These are phyloP conservation scores for Semotilus atromaculatus DNA, from an alignment of 2,797 vertebrate genomes.

Conservation along the genomic window DNA sequence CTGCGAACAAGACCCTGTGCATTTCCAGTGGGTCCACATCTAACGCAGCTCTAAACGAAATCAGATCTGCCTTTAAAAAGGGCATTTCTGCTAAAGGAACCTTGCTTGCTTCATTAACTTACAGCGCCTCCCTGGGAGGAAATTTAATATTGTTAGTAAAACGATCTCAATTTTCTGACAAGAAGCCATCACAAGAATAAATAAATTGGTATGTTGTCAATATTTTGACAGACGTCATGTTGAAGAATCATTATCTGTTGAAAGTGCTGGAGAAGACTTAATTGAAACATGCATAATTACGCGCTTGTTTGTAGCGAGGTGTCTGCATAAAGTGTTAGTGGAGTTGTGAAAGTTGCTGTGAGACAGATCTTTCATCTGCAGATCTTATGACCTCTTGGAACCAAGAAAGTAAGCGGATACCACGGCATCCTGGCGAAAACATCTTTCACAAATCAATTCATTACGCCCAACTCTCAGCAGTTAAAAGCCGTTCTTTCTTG, in stretches of 20 bases:
- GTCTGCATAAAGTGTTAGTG: constrained; percentile 68
- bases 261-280: constrained; percentile 75
- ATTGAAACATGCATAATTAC: constrained; percentile 82
- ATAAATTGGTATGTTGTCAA: constrained; percentile 71
- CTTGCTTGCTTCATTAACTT: constrained; percentile 65
- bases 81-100: constrained; percentile 65
- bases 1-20: constrained; percentile 67
- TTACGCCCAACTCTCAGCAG: constrained; percentile 68
- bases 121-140: constrained; percentile 60
- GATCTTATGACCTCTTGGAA: constrained; percentile 65
- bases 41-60: constrained; percentile 67
- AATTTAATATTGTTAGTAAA: constrained; percentile 72
- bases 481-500: constrained; percentile 71
- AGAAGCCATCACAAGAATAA: constrained; percentile 62
- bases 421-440: constrained; percentile 63
- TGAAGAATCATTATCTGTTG: constrained; percentile 74
- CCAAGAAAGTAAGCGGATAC: constrained; percentile 72
- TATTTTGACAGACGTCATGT: constrained; percentile 81
- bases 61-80: constrained; percentile 65
- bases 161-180: constrained; percentile 58
- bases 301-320: constrained; percentile 70
- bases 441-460: constrained; percentile 78
- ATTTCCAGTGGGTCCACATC: constrained; percentile 67
- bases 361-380: constrained; percentile 70
- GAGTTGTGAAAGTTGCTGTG: constrained; percentile 70